Base-by-base conservation (phyloP, 2,113 vertebrate species). In the Apaloderma vittatum region DNA sequence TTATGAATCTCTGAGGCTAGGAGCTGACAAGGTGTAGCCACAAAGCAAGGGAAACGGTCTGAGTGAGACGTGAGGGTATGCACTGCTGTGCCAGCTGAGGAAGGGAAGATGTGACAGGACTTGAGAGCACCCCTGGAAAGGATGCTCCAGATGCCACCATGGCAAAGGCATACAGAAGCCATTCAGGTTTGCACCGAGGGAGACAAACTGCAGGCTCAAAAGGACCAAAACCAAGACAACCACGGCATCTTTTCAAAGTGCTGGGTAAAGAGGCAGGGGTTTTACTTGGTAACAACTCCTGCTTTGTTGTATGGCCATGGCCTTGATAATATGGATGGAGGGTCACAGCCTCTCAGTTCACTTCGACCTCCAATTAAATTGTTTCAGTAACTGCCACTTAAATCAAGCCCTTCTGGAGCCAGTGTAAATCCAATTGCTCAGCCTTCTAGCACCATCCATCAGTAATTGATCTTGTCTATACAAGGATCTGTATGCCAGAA, bases 1-100 rank as follows among this genome's bases (percentile, higher is more conserved):
- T 91, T 94, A 45, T 70, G 88, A 92, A 45, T 23, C 21, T 37
- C 37, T 52, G 88, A 92, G 67, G 34, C 40, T 83, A 34, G 65
- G 66, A 73, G 30, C 61, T 85, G 65, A 54, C 49, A 86, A 70
- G 15, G 13, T 74, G 7, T 37, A 74, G 30, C 32, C 75, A 82
- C n/a, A 55, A 61, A 77, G 16, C 29, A 52, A 40, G 4, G 76
- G 32, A 89, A 54, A 66, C 81, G 11, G 40, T 40, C n/a, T 54
- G 54, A 65, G 20, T 23, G 32, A 76, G 36, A 86, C 55, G 72
- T 37, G 23, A 76, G 63, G 58, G 55, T 43, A 23, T 1, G 1
- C 10, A 8, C 9, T 65, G 49, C 40, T 46, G 30, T 66, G 65
- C 15, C 36, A 65, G 37, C 49, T 23, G 23, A 66, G 58, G 30